These are phyloP conservation scores for Drosophila kambysellisi DNA, from an alignment of 2,888 invertebrate species.

Conservation along the genomic window DNA sequence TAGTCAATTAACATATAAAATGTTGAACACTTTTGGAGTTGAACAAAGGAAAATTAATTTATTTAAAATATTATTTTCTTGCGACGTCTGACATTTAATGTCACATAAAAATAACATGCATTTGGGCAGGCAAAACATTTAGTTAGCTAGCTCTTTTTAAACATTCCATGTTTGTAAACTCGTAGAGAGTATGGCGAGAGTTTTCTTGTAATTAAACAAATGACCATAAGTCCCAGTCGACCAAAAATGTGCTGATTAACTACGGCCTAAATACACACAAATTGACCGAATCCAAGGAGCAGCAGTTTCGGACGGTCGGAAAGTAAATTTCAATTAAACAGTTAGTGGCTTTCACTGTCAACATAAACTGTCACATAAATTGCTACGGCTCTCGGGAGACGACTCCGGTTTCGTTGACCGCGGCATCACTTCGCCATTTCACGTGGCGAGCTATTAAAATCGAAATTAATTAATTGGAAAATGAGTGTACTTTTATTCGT, in stretches of 20 bases:
- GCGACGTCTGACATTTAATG: neutral
- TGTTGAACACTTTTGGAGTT: neutral
- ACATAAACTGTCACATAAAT: constrained; percentile 64
- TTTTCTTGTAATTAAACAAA: constrained; percentile 1
- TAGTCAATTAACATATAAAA: neutral
- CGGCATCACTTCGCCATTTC: constrained; percentile 18
- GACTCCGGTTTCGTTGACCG: constrained; percentile 18
- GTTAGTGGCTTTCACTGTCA: constrained; percentile 70
- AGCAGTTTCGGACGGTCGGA: neutral
- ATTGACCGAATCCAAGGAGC: constrained; percentile 1
- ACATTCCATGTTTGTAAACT: neutral
- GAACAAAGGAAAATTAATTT: neutral
- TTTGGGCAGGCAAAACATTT: neutral
- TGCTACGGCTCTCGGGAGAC: constrained; percentile 30
- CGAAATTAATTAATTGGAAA: constrained; percentile 79
- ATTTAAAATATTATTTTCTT: neutral
- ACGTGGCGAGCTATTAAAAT: constrained; percentile 58
- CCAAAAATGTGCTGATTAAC: constrained; percentile 9
- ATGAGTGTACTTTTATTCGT: constrained; percentile 56
- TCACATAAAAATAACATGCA: neutral
- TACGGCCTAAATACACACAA: constrained; percentile 10
- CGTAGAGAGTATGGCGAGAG: neutral
- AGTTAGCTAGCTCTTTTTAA: neutral
- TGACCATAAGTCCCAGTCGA: neutral
- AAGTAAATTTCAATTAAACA: constrained; percentile 72